These are phyloP conservation scores for Capromys pilorides DNA, from an alignment of 2,797 vertebrate genomes.

Conservation along the genomic window DNA sequence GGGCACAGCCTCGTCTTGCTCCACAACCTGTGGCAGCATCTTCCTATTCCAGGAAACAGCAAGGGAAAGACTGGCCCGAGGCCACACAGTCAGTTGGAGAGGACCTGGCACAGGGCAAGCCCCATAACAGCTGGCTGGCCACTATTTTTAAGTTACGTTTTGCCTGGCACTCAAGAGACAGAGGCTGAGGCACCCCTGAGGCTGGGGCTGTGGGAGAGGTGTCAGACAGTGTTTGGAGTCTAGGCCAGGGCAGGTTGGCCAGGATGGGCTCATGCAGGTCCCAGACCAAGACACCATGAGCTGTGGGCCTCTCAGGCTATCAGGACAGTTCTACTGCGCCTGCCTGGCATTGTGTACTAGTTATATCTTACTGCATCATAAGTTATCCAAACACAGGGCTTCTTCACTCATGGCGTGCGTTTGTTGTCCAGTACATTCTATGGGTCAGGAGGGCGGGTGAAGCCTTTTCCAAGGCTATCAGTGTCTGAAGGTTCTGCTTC, in stretches of 20 bases:
- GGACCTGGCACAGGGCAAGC: not conserved
- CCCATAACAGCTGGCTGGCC: not conserved
- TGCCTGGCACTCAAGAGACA: not conserved
- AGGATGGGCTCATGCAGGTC: not conserved
- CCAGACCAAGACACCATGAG: not conserved
- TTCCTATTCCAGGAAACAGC: not conserved
- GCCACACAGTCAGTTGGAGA: not conserved
- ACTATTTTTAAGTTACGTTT: not conserved
- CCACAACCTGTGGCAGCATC: not conserved
- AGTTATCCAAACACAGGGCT: not conserved
- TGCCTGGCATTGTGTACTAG: accelerated
- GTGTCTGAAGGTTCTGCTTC: not conserved
- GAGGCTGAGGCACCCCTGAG: not conserved
- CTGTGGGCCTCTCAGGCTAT: not conserved
- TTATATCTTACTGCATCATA: too few relatives aligned
- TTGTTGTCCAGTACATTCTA: accelerated
- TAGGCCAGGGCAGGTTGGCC: not conserved
- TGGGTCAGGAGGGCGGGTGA: not conserved
- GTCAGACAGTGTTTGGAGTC: too few relatives aligned
- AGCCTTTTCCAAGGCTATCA: not conserved
- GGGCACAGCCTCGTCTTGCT: not conserved
- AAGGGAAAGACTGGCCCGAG: not conserved
- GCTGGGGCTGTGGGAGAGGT: not conserved
- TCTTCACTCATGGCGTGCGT: accelerated
- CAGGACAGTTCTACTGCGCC: not conserved